Conservation (phyloP, 2,113 vertebrate genomes). For the Taxidea taxus region DNA sequence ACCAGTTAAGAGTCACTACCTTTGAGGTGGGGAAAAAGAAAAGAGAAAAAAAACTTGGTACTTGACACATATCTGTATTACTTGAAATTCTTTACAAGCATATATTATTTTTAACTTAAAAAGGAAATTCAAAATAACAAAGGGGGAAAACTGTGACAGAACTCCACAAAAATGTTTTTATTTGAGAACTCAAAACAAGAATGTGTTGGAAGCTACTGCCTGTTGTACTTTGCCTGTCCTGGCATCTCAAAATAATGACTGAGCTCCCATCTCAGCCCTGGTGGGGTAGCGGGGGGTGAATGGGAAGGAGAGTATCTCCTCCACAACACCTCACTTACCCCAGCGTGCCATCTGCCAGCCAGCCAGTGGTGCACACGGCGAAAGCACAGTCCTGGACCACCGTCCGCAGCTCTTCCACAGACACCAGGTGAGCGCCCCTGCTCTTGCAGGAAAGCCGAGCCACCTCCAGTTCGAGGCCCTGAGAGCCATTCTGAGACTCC, state of each 20-base stretch:
- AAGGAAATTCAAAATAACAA: slow-evolving; percentile 28
- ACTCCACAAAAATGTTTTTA: neutral
- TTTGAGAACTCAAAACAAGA: neutral
- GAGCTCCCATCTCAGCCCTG: neutral
- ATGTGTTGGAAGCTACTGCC: neutral
- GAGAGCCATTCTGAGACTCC: slow-evolving; percentile 86
- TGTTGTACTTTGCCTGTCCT: neutral
- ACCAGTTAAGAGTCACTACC: neutral
- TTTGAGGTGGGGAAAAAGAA: neutral
- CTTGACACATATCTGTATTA: neutral
- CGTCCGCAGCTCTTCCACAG: slow-evolving; percentile 87
- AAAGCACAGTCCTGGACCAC: slow-evolving; percentile 91
- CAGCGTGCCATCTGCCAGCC: slow-evolving; percentile 87
- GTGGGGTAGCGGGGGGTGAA: fast-evolving
- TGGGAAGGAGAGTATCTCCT: neutral
- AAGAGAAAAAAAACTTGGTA: neutral
- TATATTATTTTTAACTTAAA: neutral
- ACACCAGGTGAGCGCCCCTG: slow-evolving; percentile 87
- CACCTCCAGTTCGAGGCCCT: slow-evolving; percentile 79
- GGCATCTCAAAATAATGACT: neutral
- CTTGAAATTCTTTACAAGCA: neutral
- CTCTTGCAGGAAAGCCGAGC: slow-evolving; percentile 86
- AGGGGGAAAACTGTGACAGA: neutral
- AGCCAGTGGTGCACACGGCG: slow-evolving; percentile 88
- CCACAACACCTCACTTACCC: slow-evolving; percentile 86